Conservation (phyloP, 2,888 invertebrate species). For the Zaprionus obscuricornis region DNA sequence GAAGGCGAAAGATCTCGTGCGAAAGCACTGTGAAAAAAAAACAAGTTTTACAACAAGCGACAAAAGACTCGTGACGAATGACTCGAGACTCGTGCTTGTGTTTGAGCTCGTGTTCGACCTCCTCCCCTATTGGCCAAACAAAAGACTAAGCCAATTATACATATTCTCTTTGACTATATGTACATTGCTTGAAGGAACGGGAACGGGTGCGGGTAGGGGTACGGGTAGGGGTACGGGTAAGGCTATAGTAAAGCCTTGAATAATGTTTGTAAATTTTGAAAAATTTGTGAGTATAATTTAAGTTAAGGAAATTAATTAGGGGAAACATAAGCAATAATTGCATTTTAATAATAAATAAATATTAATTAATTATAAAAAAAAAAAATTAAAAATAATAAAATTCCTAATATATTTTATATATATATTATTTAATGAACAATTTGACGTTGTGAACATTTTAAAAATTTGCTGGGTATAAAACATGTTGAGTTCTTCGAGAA, state of each 20-base stretch:
- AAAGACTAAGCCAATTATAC: neutral
- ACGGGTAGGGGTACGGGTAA: no score
- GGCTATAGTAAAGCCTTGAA: slow-evolving; percentile 41
- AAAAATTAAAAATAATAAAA: no score
- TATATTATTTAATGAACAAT: no score
- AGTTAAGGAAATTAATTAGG: slow-evolving; percentile 35
- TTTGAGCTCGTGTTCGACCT: slow-evolving; percentile 45
- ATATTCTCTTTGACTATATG: no score
- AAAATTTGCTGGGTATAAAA: slow-evolving; percentile 19
- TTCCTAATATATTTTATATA: neutral
- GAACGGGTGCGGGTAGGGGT: no score
- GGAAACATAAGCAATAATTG: slow-evolving; percentile 20
- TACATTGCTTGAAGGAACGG: no score
- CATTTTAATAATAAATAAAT: no score
- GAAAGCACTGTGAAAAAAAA: no score
- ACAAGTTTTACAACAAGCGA: slow-evolving; percentile 25
- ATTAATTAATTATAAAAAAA: no score
- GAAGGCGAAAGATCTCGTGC: no score
- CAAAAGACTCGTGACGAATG: slow-evolving; percentile 26
- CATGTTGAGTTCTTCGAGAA: slow-evolving; percentile 15
- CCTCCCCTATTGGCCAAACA: slow-evolving; percentile 27
- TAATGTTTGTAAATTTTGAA: slow-evolving; percentile 20
- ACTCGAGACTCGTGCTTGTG: no score
- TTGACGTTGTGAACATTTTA: no score
- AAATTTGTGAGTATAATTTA: slow-evolving; percentile 1